Base-by-base conservation (phyloP, 2,113 vertebrate species). In the Strigops habroptila region DNA sequence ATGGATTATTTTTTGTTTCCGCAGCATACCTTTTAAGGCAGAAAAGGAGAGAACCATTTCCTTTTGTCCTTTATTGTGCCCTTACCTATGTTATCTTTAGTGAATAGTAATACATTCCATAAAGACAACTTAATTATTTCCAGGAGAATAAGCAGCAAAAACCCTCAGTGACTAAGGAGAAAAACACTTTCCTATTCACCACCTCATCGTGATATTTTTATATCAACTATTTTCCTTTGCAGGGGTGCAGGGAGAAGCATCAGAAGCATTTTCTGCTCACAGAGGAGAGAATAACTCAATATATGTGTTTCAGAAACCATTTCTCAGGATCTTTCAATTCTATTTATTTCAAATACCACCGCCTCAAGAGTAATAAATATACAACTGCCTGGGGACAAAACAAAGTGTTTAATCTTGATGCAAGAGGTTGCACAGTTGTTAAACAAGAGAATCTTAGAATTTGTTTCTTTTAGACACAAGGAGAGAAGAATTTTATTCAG, bases 331-430 rank as follows among this genome's bases (percentile, higher is more conserved):
- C 94, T 97, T 97, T 97, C 96, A 94, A 81, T 97, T 98, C 92
- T 82, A 95, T 95, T 97, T 97, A 97, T 97, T 98, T 98, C 97
- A 97, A 97, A 97, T 97, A 97, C 81, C 63, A 89, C 79, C 96
- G 93, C 93, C 96, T 95, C 84, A 12, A 93, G 96, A 96, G 95
- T 93, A 97, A 98, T 98, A 97, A 97, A 96, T 97, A 96, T 90
- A 96, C 82, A 97, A 94, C 88, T 96, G 93, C 86, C 96, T 96
- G 46, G 94, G 96, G 97, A 97, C 88, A 96, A 95, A 97, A 96
- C 96, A 97, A 96, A 96, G 91, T 96, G 96, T 95, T 98, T 98
- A 97, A 98, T 97, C 96, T 97, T 92, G 82, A 98, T 96, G 97
- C 90, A 95, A 97, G 96, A 96, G 95, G 87, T 95, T 97, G 91